Evolutionary conservation across 2,888 invertebrate species (phyloP).

Genomic region (Diarsia brunnea): DNA sequence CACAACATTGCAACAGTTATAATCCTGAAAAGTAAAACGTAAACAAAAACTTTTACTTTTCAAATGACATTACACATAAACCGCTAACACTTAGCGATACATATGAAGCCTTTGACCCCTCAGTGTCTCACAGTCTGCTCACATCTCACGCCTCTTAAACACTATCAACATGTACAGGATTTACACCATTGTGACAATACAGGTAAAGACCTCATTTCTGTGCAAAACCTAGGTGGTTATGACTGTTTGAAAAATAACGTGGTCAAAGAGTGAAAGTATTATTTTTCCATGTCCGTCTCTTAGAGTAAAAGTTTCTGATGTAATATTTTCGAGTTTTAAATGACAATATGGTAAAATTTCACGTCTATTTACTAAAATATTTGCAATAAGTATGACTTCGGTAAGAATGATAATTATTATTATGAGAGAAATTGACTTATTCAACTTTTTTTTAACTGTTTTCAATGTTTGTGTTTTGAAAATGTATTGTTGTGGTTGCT

Average conservation of each 20-base stretch:
- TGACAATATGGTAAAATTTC: conserved; percentile 68
- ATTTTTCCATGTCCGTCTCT: conserved; percentile 85
- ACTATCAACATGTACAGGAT: conserved; percentile 38
- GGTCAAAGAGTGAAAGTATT: conserved; percentile 85
- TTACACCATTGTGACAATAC: conserved; percentile 46
- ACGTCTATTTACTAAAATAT: conserved; percentile 60
- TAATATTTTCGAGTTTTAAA: conserved; percentile 80
- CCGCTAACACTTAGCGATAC: conserved; percentile 64
- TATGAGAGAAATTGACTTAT: background rate
- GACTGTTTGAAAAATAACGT: conserved; percentile 69
- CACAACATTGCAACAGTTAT: background rate
- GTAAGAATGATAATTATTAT: background rate
- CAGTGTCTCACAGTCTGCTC: conserved; percentile 78
- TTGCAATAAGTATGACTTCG: conserved; percentile 51
- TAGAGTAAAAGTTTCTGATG: conserved; percentile 87
- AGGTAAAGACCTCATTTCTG: conserved; percentile 60
- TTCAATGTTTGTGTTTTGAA: background rate
- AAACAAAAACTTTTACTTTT: conserved; percentile 63
- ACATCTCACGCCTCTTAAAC: conserved; percentile 52
- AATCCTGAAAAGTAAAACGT: conserved; percentile 7
- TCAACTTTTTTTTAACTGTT: background rate
- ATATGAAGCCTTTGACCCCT: conserved; percentile 82
- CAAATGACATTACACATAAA: conserved; percentile 60
- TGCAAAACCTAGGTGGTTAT: conserved; percentile 52
- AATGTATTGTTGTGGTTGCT: background rate